Base-by-base conservation (phyloP, 2,797 vertebrate genomes). In the Columba guinea region DNA sequence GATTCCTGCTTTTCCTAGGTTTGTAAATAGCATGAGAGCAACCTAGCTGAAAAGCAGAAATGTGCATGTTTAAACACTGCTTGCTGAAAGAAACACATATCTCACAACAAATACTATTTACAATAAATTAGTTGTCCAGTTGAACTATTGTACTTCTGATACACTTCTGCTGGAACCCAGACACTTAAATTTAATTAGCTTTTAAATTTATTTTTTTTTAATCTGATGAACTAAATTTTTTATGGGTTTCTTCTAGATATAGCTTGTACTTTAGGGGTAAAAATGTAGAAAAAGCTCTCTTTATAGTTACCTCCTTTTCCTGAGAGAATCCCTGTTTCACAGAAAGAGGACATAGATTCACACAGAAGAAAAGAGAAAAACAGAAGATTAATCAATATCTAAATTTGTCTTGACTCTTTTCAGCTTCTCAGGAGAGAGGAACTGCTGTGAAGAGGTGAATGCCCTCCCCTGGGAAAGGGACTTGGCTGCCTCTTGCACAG, bases 331-430 rank as follows among this genome's bases (percentile, higher is more conserved):
- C 11, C 3, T 7, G 6, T 30, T 68, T 83, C 64, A 59, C 30
- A 79, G 30, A 48, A 73, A 79, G 44, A 82, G 18, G 35, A n/a
- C 34, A 22, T 21, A 58, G 70, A 55, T 85, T 77, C 39, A 44
- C 10, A 24, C 3, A 58, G 35, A 85, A 85, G 65, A 88, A 78
- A 87, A 88, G 48, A 84, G 80, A 59, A 88, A 89, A 85, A n/a
- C 65, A 89, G 39, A 48, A 22, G 32, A 87, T 84, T 80, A 93
- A 95, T 96, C 90, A 53, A 95, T 94, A 94, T 64, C 85, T 96
- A 79, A 90, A 89, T 92, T 60, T 90, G 60, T 48, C 62, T 76
- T 79, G 28, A 74, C 52, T 94, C 56, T 55, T 32, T 76, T 94
- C 67, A 94, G 63, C 74, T 53, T 89, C 85, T 88, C 70, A 81